A percentile compares a stretch with the other conserved stretches of the same genome.
Conservation (phyloP, 1,140 invertebrate genomes). For the Drosophila gunungcola region DNA sequence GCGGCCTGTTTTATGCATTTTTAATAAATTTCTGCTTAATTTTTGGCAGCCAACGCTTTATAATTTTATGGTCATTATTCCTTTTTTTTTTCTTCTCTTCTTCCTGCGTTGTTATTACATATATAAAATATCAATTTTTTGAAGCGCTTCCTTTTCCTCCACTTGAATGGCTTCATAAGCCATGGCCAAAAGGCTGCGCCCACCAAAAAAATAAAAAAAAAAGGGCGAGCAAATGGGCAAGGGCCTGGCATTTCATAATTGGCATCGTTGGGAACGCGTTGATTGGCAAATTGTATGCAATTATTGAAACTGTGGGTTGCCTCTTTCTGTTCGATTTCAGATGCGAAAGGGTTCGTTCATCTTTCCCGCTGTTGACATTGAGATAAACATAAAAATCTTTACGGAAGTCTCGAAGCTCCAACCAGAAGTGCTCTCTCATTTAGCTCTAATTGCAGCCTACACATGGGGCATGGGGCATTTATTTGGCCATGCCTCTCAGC, state of each 20-base stretch:
- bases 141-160: conserved; percentile 45
- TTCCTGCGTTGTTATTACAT: conserved; percentile 33
- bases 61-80: conserved; percentile 48
- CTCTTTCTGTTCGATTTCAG: conserved; percentile 33
- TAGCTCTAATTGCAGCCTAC: conserved; percentile 68
- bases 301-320: conserved; percentile 60
- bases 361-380: conserved; percentile 71
- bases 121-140: conserved; percentile 82
- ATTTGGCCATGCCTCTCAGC: conserved; percentile 37
- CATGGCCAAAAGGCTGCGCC: conserved; percentile 56
- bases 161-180: conserved; percentile 79
- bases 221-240: conserved; percentile 15
- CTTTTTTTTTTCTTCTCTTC: conserved; percentile 20
- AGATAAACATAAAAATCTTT: conserved; percentile 53
- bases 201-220: conserved; percentile 3
- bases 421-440: conserved; percentile 54
- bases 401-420: conserved; percentile 57
- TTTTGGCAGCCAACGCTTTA: conserved; percentile 45
- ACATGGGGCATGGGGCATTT: conserved; percentile 39
- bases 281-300: conserved; percentile 82
- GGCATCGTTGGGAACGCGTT: conserved; percentile 77
- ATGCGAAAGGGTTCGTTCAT: conserved; percentile 75
- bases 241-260: conserved; percentile 62
- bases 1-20: conserved; percentile 64
- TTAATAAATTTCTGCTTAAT: conserved; percentile 80